A percentile compares a stretch with the other conserved stretches of the same genome.
Evolutionary conservation across 2,797 vertebrate species (phyloP).

Genomic region (Fistularia commersonii): DNA sequence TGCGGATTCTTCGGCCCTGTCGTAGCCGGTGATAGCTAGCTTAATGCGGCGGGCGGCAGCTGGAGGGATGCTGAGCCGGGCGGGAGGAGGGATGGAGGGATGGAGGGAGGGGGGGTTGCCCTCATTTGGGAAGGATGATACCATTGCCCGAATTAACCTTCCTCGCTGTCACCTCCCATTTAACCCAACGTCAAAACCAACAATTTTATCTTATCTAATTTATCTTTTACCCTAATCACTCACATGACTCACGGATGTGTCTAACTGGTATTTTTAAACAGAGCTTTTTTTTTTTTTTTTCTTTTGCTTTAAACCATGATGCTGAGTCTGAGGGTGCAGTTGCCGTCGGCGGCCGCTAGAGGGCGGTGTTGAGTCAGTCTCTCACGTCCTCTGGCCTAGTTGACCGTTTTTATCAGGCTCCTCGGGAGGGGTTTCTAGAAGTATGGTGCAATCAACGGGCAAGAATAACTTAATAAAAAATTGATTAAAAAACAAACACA

Average conservation of each 20-base stretch:
- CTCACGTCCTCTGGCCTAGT: conserved; percentile 10
- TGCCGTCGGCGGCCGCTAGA: conserved; percentile 36
- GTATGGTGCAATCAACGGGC: conserved; percentile 39
- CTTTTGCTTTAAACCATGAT: not conserved
- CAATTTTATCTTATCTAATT: not conserved
- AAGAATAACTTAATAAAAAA: too few species aligned
- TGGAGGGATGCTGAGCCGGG: conserved; percentile 39
- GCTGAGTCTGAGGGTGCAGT: too few species aligned
- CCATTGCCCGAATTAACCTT: conserved; percentile 35
- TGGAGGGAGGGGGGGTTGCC: conserved; percentile 11
- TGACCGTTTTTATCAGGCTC: conserved; percentile 13
- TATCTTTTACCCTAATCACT: too few species aligned
- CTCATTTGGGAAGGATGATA: conserved; percentile 33
- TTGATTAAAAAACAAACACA: too few species aligned
- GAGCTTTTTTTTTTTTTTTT: not conserved
- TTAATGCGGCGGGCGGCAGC: conserved; percentile 24
- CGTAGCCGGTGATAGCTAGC: conserved; percentile 18
- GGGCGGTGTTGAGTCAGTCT: conserved; percentile 20
- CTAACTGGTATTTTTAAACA: not conserved
- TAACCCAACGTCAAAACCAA: not conserved
- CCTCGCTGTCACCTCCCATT: not conserved
- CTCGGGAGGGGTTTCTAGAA: conserved; percentile 8
- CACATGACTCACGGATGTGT: too few species aligned
- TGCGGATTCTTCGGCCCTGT: conserved; percentile 9
- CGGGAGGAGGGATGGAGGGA: too few species aligned